Evolutionary conservation across 2,797 vertebrate genomes (phyloP).

Genomic region (Odontamblyopus rebecca): DNA sequence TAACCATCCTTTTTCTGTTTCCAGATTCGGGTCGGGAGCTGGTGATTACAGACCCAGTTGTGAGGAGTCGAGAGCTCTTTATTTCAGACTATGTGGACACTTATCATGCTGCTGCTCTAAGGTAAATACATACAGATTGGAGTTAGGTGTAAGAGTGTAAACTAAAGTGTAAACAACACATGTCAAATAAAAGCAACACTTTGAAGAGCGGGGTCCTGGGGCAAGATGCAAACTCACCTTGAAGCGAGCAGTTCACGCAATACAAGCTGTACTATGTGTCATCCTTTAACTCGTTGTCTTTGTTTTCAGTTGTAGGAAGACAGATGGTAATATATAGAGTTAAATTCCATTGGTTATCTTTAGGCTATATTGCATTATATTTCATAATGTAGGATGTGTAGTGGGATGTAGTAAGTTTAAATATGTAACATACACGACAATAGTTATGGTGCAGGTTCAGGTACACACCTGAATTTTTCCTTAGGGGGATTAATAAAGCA

Average conservation of each 20-base stretch:
- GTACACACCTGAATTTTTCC: too few species aligned
- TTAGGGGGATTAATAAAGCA: too few species aligned
- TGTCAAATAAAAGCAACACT: conserved; percentile 4
- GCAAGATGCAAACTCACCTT: conserved; percentile 2
- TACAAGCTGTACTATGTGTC: neutral
- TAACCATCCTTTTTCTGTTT: conserved; percentile 23
- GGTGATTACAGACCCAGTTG: conserved; percentile 96
- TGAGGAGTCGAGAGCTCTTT: conserved; percentile 98
- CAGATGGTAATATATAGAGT: neutral
- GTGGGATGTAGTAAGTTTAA: neutral
- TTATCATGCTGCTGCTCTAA: conserved; percentile 97
- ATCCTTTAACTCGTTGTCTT: conserved; percentile 8
- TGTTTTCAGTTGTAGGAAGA: neutral
- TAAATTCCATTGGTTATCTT: neutral
- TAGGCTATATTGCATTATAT: neutral
- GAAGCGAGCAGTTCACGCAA: neutral
- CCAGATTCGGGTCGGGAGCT: conserved; percentile 96
- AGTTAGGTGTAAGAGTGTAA: neutral
- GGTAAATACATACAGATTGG: conserved; percentile 73
- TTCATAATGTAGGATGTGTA: neutral
- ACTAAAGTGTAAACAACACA: neutral
- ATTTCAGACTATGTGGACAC: conserved; percentile 99
- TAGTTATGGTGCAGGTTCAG: too few species aligned
- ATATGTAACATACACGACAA: neutral
- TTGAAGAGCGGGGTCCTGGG: conserved; percentile 9